A percentile compares a stretch with the other conserved stretches of the same genome.
Evolutionary conservation across 2,797 vertebrate genomes (phyloP).

Genomic region (Poecilia velifera): DNA sequence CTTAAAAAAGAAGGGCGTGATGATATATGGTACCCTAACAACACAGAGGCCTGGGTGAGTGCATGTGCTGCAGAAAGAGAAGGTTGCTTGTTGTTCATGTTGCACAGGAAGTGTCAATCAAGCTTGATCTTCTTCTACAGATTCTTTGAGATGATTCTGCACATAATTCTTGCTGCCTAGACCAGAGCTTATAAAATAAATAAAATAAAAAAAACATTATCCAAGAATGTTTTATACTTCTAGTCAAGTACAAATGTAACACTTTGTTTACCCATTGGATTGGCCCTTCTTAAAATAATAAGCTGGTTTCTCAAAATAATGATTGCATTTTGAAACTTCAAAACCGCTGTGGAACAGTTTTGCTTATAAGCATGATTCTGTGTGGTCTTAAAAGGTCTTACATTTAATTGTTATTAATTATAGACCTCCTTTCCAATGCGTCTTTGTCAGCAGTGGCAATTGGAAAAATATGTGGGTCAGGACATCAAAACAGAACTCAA

Average conservation of each 20-base stretch:
- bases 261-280: neutral
- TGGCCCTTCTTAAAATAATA: neutral
- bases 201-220: conserved; percentile 7
- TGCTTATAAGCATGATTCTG: neutral
- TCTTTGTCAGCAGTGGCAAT: conserved; percentile 74
- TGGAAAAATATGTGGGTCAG: conserved; percentile 76
- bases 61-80: conserved; percentile 33
- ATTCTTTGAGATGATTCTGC: conserved; percentile 11
- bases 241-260: neutral
- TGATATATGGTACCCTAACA: conserved; percentile 60
- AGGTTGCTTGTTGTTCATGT: conserved; percentile 44
- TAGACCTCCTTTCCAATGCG: conserved; percentile 53
- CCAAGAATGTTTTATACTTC: neutral
- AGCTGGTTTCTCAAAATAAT: neutral
- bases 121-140: conserved; percentile 26
- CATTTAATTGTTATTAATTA: neutral
- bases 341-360: neutral
- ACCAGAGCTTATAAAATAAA: conserved; percentile 31
- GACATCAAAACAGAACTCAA: conserved; percentile 61
- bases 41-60: conserved; percentile 46
- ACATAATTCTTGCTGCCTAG: conserved; percentile 17
- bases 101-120: conserved; percentile 56
- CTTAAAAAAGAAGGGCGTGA: conserved; percentile 62
- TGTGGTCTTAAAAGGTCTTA: neutral
- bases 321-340: neutral